These are phyloP conservation scores for Hydrolagus affinis DNA, from an alignment of 2,113 vertebrate species.

Conservation along the genomic window DNA sequence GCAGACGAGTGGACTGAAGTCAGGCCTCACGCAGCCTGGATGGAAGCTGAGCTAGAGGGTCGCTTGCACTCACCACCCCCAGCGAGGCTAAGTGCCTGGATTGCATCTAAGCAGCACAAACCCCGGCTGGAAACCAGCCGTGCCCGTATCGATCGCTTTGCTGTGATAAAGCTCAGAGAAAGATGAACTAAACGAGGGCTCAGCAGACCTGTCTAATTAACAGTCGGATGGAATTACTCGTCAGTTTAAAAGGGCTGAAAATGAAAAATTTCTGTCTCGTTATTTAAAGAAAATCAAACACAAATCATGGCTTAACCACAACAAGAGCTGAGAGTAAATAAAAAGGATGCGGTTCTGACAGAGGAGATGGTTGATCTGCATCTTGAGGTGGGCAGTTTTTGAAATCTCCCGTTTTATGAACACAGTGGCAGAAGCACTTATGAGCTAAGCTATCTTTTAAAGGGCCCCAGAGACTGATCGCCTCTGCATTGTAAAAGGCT, in stretches of 20 bases:
- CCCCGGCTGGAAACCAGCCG: background rate
- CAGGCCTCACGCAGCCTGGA: too few relatives aligned
- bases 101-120: background rate
- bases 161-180: background rate
- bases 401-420: conserved; percentile 4
- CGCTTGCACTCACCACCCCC: background rate
- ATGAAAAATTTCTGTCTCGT: background rate
- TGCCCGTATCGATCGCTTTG: background rate
- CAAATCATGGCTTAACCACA: background rate
- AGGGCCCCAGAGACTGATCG: conserved; percentile 14
- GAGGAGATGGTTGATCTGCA: background rate
- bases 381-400: background rate
- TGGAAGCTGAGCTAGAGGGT: background rate
- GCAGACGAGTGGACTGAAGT: too few relatives aligned
- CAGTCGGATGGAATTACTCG: background rate
- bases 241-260: background rate
- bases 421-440: conserved; percentile 9
- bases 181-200: conserved; percentile 7
- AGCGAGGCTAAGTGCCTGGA: background rate
- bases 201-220: conserved; percentile 20
- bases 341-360: background rate
- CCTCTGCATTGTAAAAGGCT: conserved; percentile 10
- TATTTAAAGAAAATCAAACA: conserved; percentile 1
- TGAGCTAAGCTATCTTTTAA: conserved; percentile 25
- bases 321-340: background rate